Percentiles rank a stretch among this genome's conserved stretches.
Evolutionary conservation across 2,113 vertebrate genomes (phyloP).

Genomic region (Ranitomeya variabilis): DNA sequence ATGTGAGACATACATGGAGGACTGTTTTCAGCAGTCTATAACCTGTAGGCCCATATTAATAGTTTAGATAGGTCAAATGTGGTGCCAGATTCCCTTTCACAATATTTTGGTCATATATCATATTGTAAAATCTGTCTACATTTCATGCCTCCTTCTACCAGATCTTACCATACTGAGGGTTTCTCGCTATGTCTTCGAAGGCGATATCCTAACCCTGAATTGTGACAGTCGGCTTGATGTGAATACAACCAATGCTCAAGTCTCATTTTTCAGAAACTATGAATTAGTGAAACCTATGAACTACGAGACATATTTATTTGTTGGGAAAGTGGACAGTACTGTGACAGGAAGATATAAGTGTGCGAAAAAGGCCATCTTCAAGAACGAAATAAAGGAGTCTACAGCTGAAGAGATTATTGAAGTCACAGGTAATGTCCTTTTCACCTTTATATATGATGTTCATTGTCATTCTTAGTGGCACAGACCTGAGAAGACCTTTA

Average conservation of each 20-base stretch:
- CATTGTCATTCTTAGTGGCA: too few species aligned
- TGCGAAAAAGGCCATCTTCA: neutral
- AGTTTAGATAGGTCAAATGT: too few species aligned
- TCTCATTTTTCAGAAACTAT: neutral
- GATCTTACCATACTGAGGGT: constrained; percentile 13
- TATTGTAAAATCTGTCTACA: neutral
- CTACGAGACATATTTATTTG: neutral
- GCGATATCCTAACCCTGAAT: neutral
- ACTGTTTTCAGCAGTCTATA: too few species aligned
- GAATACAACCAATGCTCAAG: neutral
- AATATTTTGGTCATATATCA: too few species aligned
- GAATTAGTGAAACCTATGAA: neutral
- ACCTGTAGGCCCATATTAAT: too few species aligned
- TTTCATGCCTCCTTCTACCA: neutral
- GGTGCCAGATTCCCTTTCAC: too few species aligned
- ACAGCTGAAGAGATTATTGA: neutral
- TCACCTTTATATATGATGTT: neutral
- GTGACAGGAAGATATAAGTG: constrained; percentile 1
- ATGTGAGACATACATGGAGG: too few species aligned
- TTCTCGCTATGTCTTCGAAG: neutral
- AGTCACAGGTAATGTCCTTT: neutral
- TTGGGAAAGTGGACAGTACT: neutral
- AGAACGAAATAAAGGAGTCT: neutral
- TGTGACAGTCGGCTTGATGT: constrained; percentile 15
- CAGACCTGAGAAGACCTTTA: too few species aligned